phyloP scores from a whole-genome alignment of 2,888 invertebrate species.

The Himalopsyche kuldschensis region DNA sequence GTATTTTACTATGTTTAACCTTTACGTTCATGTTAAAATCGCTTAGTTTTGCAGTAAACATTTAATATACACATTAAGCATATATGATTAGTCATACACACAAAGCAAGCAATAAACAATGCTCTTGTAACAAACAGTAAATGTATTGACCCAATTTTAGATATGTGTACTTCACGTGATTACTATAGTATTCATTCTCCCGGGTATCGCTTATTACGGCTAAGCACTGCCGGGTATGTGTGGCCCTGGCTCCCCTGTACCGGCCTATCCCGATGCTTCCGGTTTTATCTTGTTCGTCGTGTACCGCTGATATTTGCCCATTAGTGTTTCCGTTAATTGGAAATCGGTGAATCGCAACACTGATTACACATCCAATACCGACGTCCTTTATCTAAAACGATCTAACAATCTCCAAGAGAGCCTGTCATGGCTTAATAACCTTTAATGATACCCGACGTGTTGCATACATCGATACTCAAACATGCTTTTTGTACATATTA shows the following conservation, averaged over 20 bases:
- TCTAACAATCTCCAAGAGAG: not conserved
- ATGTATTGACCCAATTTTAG: not conserved
- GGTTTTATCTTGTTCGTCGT: slow-evolving; percentile 12
- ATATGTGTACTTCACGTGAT: not conserved
- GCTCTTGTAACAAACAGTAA: not conserved
- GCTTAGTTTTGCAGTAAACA: not conserved
- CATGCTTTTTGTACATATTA: too few relatives aligned
- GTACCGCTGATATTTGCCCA: slow-evolving; percentile 23
- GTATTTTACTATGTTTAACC: not conserved
- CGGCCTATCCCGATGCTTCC: slow-evolving; percentile 3
- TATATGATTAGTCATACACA: not conserved
- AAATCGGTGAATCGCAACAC: slow-evolving; percentile 21
- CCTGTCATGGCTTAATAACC: not conserved
- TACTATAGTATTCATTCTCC: not conserved
- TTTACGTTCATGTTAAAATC: not conserved
- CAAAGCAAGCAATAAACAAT: not conserved
- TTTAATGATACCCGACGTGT: not conserved
- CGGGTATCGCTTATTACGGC: not conserved
- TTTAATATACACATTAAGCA: not conserved
- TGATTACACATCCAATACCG: not conserved
- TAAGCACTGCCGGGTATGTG: not conserved
- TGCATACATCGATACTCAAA: not conserved
- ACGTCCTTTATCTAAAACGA: not conserved
- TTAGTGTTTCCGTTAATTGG: slow-evolving; percentile 34
- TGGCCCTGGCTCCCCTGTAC: not conserved